These are phyloP conservation scores for Drosophila buzzatii DNA, from an alignment of 2,888 invertebrate species.

Conservation along the genomic window DNA sequence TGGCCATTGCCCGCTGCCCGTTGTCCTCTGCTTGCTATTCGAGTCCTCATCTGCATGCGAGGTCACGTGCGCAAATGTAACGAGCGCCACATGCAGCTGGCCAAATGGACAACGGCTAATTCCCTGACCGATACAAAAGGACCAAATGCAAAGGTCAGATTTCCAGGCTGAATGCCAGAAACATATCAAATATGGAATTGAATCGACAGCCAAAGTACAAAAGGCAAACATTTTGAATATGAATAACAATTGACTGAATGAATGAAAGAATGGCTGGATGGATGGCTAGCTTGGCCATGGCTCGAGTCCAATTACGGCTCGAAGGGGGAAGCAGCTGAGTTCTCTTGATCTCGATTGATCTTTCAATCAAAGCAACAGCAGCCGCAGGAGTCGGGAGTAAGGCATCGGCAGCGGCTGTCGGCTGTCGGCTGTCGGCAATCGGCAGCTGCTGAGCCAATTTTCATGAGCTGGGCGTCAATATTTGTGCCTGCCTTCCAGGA, in stretches of 20 bases:
- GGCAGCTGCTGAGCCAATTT: slow-evolving; percentile 64
- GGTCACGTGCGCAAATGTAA: slow-evolving; percentile 26
- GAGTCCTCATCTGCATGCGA: slow-evolving; percentile 48
- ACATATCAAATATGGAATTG: slow-evolving; percentile 34
- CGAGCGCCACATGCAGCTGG: slow-evolving; percentile 59
- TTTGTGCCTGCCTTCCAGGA: slow-evolving; percentile 50
- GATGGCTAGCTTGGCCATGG: slow-evolving; percentile 19
- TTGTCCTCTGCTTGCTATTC: slow-evolving; percentile 1
- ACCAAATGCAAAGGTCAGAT: slow-evolving; percentile 65
- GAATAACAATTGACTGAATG: slow-evolving; percentile 19
- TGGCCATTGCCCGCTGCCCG: neutral
- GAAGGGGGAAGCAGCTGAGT: slow-evolving; percentile 50
- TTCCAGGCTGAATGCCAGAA: slow-evolving; percentile 39
- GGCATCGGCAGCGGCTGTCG: slow-evolving; percentile 13
- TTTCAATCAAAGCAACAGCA: slow-evolving; percentile 63
- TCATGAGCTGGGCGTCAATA: slow-evolving; percentile 43
- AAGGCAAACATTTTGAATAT: slow-evolving; percentile 45
- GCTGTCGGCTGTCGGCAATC: slow-evolving; percentile 28
- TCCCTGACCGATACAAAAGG: slow-evolving; percentile 55
- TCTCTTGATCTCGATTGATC: slow-evolving; percentile 62
- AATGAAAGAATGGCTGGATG: slow-evolving; percentile 2
- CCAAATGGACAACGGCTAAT: slow-evolving; percentile 58
- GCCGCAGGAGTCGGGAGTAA: neutral
- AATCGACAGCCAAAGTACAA: slow-evolving; percentile 25
- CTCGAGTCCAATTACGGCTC: slow-evolving; percentile 67